phyloP scores from a whole-genome alignment of 2,113 vertebrate species.

The Ochotona princeps region DNA sequence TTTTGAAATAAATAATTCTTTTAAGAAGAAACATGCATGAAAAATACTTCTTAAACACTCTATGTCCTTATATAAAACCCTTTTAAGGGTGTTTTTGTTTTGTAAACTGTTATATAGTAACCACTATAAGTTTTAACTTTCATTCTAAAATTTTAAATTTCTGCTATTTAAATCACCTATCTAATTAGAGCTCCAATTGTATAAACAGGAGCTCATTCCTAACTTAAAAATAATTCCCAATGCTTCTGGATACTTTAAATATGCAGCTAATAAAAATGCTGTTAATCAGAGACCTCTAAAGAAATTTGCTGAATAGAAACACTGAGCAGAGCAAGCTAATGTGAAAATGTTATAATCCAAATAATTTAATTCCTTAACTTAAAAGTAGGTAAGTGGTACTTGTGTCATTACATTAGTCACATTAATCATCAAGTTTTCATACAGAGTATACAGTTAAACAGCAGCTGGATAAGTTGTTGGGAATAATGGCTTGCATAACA shows the following conservation, averaged over 20 bases:
- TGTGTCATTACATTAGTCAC: conserved; percentile 53
- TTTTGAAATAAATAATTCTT: too few species aligned
- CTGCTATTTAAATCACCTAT: conserved; percentile 67
- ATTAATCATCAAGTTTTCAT: conserved; percentile 73
- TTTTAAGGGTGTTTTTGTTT: conserved; percentile 49
- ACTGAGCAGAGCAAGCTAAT: conserved; percentile 16
- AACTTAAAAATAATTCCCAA: conserved; percentile 71
- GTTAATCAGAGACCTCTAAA: conserved; percentile 70
- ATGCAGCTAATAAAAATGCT: conserved; percentile 62
- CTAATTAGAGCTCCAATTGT: conserved; percentile 73
- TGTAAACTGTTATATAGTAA: conserved; percentile 49
- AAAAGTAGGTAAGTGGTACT: conserved; percentile 68
- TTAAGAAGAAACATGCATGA: neutral
- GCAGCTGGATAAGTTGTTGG: conserved; percentile 57
- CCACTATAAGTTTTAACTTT: neutral
- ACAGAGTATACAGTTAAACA: conserved; percentile 62
- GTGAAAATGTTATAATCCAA: conserved; percentile 43
- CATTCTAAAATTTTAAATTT: conserved; percentile 60
- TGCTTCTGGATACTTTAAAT: conserved; percentile 59
- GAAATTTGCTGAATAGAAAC: conserved; percentile 37
- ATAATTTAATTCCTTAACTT: conserved; percentile 54
- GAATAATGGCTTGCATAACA: conserved; percentile 50
- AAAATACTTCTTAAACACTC: neutral
- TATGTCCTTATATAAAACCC: neutral
- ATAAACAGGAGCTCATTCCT: conserved; percentile 67